Evolutionary conservation across 2,113 vertebrate genomes (phyloP), one percentile per base, ranked within the genome.

Genomic region (Aegithalos caudatus): DNA sequence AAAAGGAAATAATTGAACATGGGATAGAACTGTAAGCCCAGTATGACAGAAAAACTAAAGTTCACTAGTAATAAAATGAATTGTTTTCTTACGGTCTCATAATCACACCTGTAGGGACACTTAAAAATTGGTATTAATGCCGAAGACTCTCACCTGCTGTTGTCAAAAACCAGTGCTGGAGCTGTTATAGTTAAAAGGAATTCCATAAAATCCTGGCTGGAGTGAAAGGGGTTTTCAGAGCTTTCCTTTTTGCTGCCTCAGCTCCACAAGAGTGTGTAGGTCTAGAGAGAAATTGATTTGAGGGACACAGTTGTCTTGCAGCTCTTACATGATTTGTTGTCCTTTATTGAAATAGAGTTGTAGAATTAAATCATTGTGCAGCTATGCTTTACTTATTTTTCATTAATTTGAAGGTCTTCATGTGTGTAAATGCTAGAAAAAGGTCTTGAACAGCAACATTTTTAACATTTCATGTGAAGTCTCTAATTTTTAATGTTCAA

Each of bases 1-100:
- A 99, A 96, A 99, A 99, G 95, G 99, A 99, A 84, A 99, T 99
- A 95, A 99, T 99, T 40, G 99, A 99, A 91, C 99, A 99, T 7
- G 99, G 99, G 94, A 99, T 99, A 38, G 99, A 99, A 88, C 98
- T 99, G 99, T 99, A 97, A 99, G 99, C 95, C 35, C 22, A 77
- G 6, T 42, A 16, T 60, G 54, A 74, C 35, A 51, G 56, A 35
- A 80, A 74, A 58, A 37, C 12, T 22, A 5, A 72, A 50, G 23
- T 40, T 76, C 14, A 29, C 7, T 47, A n/a, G 45, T 56, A 53
- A 64, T 53, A 27, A 47, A 40, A 7, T 6, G 2, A 23, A 3
- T 51, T 91, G 61, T 53, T 79, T 79, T 58, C 37, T 62, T 71
- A 8, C 2, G 14, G 15, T 66, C 27, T 83, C 58, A 73, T 20